Evolutionary conservation across 2,888 invertebrate genomes (phyloP).

Genomic region (Nymphalis polychloros): DNA sequence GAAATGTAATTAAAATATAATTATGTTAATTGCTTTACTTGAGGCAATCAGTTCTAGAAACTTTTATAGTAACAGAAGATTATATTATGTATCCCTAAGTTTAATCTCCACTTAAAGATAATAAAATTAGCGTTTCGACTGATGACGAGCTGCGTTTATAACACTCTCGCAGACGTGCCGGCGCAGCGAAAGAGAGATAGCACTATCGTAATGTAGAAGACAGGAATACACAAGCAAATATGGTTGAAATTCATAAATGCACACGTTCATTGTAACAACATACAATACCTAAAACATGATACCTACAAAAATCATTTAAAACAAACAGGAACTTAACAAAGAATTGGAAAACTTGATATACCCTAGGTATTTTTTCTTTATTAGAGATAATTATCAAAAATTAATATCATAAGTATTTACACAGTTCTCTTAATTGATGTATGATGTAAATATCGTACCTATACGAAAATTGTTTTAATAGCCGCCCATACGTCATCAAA

Average conservation of each 20-base stretch:
- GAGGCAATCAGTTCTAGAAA: not conserved
- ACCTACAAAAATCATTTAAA: not conserved
- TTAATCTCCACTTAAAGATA: conserved; percentile 34
- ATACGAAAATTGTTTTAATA: conserved; percentile 9
- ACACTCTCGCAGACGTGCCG: conserved; percentile 60
- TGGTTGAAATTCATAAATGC: conserved; percentile 23
- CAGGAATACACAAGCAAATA: conserved; percentile 23
- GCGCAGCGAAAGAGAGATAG: conserved; percentile 59
- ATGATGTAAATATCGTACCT: conserved; percentile 1
- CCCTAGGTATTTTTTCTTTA: not conserved
- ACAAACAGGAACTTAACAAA: not conserved
- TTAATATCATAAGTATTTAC: not conserved
- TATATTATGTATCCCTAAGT: conserved; percentile 11
- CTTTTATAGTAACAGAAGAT: not conserved
- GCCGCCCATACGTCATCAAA: conserved; percentile 16
- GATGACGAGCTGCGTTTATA: conserved; percentile 31
- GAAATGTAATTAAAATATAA: not conserved
- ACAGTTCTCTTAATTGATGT: not conserved
- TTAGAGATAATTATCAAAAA: too few relatives aligned
- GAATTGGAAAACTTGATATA: not conserved
- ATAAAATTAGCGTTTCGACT: conserved; percentile 37
- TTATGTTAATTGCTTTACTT: conserved; percentile 1
- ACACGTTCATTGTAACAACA: conserved; percentile 7
- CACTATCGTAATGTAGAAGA: conserved; percentile 43
- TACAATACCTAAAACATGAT: not conserved